Base-by-base conservation (phyloP, 2,797 vertebrate species). In the Microctenopoma steveboyesi region DNA sequence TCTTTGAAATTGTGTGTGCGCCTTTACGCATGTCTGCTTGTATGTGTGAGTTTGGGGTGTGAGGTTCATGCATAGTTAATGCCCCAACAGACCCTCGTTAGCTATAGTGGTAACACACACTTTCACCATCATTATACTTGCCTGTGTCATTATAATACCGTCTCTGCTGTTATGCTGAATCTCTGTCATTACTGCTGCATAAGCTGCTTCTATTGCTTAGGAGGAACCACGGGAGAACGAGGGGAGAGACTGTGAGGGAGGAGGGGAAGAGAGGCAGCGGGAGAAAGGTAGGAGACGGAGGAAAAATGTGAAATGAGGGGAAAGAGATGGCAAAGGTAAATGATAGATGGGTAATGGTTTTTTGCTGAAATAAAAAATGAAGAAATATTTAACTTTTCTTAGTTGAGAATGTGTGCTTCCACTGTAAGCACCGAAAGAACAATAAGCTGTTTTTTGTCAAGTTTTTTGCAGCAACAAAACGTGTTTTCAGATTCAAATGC, bases 41-140 rank as follows among this genome's bases (percentile, higher is more conserved):
- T 43, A 58, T 45, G 74, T 69, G 69, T 46, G 79, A 69, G 79
- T 72, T 77, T 50, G 72, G 76, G 81, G 78, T 82, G 79, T 84
- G 83, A 75, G 76, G 74, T 87, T 87, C 87, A 89, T 90, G 80
- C 87, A 91, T 91, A 88, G 75, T 88, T 88, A 90, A 93, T 85
- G 75, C 78, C 77, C 72, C 77, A 13, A 62, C 81, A 92, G 83
- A 85, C 83, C 83, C 85, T 90, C 79, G 84, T 91, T 92, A 91
- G 78, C 81, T 76, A 52, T 64, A 73, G 76, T 64, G 69, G 83
- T 64, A 84, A 75, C 84, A 67, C 82, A 70, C 79, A 81, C 74
- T 72, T 80, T 79, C 84, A 46, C 73, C 78, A 85, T 87, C 85
- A 90, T 90, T 89, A 90, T 83, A 79, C 71, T 78, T 69, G 76